Conservation (phyloP, 2,113 vertebrate species). For the Aegypius monachus region DNA sequence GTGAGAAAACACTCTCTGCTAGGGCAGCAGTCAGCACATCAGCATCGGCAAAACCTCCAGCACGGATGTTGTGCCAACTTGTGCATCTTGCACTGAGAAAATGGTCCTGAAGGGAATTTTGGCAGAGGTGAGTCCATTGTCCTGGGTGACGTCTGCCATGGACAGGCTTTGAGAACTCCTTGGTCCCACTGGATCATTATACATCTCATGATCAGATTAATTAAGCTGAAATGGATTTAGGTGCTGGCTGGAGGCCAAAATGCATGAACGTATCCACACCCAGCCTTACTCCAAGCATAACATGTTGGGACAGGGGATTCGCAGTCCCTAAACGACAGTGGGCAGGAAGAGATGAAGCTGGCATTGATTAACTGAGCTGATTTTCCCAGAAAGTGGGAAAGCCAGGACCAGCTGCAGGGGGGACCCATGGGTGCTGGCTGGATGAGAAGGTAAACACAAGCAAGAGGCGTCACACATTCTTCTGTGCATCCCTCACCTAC, state of each 20-base stretch:
- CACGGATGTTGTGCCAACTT: background rate
- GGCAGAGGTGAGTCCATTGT: background rate
- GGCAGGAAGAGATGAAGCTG: background rate
- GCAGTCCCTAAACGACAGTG: background rate
- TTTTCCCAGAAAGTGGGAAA: background rate
- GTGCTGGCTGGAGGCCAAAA: fast-evolving
- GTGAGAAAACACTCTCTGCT: background rate
- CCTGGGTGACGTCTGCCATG: background rate
- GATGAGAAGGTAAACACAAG: background rate
- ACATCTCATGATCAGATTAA: background rate
- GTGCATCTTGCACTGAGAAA: background rate
- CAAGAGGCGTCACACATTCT: background rate
- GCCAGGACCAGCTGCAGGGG: background rate
- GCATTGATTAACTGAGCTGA: background rate
- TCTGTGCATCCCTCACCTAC: conserved; percentile 49
- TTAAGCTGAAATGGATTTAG: background rate
- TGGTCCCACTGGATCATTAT: background rate
- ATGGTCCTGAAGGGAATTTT: background rate
- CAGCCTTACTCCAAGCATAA: background rate
- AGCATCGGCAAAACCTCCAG: background rate
- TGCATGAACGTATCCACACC: background rate
- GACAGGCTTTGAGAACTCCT: background rate
- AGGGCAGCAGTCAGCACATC: background rate
- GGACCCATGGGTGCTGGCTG: background rate
- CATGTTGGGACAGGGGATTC: background rate